Evolutionary conservation across 1,140 invertebrate genomes (phyloP).

Genomic region (Amyelois transitella): DNA sequence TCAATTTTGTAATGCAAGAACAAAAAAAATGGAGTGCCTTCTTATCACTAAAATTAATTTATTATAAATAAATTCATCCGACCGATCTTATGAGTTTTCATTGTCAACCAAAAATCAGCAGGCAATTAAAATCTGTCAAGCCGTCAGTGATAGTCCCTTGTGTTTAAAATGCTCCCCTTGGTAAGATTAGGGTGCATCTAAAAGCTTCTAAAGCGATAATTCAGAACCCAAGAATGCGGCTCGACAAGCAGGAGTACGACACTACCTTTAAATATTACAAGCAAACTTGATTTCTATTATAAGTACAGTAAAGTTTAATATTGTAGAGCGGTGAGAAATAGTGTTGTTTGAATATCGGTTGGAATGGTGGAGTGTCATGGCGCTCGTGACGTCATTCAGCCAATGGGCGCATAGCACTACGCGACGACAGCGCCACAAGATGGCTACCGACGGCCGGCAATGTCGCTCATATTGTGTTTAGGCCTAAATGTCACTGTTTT

Average conservation of each 20-base stretch:
- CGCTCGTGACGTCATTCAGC: conserved; percentile 64
- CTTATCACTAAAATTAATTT: too few relatives aligned
- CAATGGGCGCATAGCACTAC: conserved; percentile 54
- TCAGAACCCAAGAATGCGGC: conserved; percentile 61
- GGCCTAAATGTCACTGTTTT: conserved; percentile 51
- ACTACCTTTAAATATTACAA: not conserved
- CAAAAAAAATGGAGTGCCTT: too few relatives aligned
- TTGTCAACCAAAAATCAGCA: conserved; percentile 42
- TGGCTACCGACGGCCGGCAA: conserved; percentile 59
- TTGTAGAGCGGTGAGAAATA: not conserved
- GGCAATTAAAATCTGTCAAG: conserved; percentile 56
- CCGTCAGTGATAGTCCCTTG: conserved; percentile 44
- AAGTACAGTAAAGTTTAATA: not conserved
- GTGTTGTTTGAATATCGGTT: conserved; percentile 39
- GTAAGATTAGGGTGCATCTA: conserved; percentile 64
- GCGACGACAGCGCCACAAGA: conserved; percentile 68
- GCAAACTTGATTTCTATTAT: not conserved
- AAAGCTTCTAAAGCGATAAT: conserved; percentile 64
- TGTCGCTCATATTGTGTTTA: conserved; percentile 64
- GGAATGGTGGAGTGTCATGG: conserved; percentile 65
- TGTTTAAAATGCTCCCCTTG: conserved; percentile 51
- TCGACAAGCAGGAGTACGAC: conserved; percentile 51
- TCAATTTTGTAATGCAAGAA: too few relatives aligned
- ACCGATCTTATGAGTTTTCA: too few relatives aligned
- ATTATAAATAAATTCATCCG: too few relatives aligned